phyloP scores from a whole-genome alignment of 2,113 vertebrate genomes.

The Xyrauchen texanus region DNA sequence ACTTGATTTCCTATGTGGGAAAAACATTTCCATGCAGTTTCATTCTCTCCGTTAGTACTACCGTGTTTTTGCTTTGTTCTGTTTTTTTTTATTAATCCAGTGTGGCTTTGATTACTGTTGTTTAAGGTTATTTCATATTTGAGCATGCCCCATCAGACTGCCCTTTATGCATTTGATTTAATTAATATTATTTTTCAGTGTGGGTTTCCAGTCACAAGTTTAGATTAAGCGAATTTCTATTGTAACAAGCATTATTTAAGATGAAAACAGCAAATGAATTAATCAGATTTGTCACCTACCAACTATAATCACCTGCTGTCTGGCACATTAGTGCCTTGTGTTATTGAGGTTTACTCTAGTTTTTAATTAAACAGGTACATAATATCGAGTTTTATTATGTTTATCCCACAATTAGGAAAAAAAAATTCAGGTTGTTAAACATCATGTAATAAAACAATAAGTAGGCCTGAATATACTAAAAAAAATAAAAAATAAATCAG shows the following conservation, averaged over 20 bases:
- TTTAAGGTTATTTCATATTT: conserved; percentile 49
- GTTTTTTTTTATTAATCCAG: conserved; percentile 56
- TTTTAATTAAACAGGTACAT: conserved; percentile 19
- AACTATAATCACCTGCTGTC: conserved; percentile 30
- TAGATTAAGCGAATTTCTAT: conserved; percentile 1
- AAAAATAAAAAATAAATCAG: no score
- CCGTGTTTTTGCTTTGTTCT: conserved; percentile 19
- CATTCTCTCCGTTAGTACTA: conserved; percentile 18
- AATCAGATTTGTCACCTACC: conserved; percentile 22
- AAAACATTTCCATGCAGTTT: conserved; percentile 25
- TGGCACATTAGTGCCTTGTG: conserved; percentile 3
- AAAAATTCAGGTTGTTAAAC: neutral
- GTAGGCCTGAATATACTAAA: neutral
- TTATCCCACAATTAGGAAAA: conserved; percentile 5
- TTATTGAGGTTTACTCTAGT: neutral
- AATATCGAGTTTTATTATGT: neutral
- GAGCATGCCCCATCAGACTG: conserved; percentile 16
- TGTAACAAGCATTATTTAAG: neutral
- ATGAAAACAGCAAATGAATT: neutral
- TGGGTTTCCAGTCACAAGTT: neutral
- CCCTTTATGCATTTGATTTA: conserved; percentile 25
- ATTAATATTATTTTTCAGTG: neutral
- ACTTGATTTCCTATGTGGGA: conserved; percentile 43
- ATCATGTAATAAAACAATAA: no score
- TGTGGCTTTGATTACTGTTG: conserved; percentile 33